Evolutionary conservation across 2,113 vertebrate genomes (phyloP).

Genomic region (Murina feae): DNA sequence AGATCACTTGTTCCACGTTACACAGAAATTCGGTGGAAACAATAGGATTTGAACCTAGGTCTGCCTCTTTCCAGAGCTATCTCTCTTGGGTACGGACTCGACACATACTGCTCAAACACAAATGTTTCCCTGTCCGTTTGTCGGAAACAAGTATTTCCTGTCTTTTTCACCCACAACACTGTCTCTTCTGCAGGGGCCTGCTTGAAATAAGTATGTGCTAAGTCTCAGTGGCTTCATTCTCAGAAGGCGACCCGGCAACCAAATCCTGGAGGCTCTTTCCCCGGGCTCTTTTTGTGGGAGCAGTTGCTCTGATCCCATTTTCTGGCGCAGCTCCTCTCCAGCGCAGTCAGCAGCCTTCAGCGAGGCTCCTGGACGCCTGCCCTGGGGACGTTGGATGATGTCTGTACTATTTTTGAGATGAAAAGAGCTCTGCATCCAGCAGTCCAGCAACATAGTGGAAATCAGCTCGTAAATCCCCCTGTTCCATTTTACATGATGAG

Average conservation of each 20-base stretch:
- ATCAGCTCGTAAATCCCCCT: constrained; percentile 3
- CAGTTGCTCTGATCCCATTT: not conserved
- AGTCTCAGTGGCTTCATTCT: not conserved
- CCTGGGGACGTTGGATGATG: constrained; percentile 50
- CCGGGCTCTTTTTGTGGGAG: not conserved
- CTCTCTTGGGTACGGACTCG: not conserved
- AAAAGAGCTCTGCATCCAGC: constrained; percentile 35
- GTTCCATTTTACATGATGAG: not conserved
- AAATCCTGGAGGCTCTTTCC: not conserved
- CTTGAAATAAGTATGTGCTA: not conserved
- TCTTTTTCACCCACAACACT: not conserved
- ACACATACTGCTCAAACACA: not conserved
- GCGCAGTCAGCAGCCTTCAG: constrained; percentile 35
- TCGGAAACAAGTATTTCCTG: not conserved
- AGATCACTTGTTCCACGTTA: not conserved
- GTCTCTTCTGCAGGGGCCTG: not conserved
- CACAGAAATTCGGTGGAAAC: not conserved
- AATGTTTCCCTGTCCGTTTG: not conserved
- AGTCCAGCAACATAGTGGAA: constrained; percentile 32
- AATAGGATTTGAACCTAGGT: not conserved
- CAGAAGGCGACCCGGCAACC: not conserved
- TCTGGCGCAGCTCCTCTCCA: constrained; percentile 12
- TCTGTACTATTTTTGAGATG: constrained; percentile 62
- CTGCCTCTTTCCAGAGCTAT: not conserved
- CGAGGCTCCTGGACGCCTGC: constrained; percentile 33